phyloP scores from a whole-genome alignment of 2,888 invertebrate species.

The Iselma pallidipennis region DNA sequence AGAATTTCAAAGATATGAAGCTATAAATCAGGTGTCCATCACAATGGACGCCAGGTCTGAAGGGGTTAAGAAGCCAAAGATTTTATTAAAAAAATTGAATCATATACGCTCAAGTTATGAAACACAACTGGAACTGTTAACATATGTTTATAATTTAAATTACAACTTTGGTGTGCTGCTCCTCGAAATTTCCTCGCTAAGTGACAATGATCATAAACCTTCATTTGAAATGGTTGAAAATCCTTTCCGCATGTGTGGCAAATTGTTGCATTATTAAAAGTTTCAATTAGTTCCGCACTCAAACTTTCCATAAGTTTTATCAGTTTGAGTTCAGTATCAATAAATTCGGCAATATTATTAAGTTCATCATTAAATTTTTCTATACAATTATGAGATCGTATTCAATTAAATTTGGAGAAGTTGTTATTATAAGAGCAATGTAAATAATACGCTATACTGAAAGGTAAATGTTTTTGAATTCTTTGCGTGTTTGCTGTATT shows the following conservation, averaged over 20 bases:
- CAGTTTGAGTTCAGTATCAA: slow-evolving; percentile 20
- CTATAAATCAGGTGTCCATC: too few species aligned
- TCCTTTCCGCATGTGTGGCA: slow-evolving; percentile 35
- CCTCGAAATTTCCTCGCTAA: slow-evolving; percentile 38
- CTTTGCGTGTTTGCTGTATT: not conserved
- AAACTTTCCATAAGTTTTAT: slow-evolving; percentile 20
- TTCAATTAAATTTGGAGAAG: slow-evolving; percentile 26
- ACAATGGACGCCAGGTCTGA: too few species aligned
- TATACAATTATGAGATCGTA: slow-evolving; percentile 29
- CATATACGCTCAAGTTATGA: slow-evolving; percentile 43
- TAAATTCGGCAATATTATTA: slow-evolving; percentile 19
- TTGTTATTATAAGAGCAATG: slow-evolving; percentile 35
- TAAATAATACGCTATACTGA: slow-evolving; percentile 34
- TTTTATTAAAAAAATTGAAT: slow-evolving; percentile 41
- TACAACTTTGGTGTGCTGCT: slow-evolving; percentile 39
- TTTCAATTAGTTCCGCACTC: not conserved
- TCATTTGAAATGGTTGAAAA: slow-evolving; percentile 19
- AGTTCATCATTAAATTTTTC: slow-evolving; percentile 32
- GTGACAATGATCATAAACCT: slow-evolving; percentile 41
- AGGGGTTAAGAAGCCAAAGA: too few species aligned
- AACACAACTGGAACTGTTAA: slow-evolving; percentile 42
- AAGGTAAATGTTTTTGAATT: slow-evolving; percentile 3
- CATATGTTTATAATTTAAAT: slow-evolving; percentile 41
- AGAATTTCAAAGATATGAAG: too few species aligned
- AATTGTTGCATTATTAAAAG: not conserved